Evolutionary conservation across 2,113 vertebrate species (phyloP).

Genomic region (Lutjanus erythropterus): DNA sequence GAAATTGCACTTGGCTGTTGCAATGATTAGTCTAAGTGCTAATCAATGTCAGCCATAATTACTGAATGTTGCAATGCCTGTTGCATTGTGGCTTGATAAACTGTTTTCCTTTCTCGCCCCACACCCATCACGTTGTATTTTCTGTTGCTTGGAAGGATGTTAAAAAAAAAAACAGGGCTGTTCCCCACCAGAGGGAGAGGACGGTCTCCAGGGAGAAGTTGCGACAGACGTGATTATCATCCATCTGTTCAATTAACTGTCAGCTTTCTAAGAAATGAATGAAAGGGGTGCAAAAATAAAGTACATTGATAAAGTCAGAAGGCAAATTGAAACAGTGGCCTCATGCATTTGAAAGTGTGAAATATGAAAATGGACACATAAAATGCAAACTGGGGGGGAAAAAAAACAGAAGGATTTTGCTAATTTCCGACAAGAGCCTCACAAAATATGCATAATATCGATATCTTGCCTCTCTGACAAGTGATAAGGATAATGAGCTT

Average conservation of each 20-base stretch:
- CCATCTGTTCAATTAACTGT: slow-evolving; percentile 81
- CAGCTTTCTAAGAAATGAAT: slow-evolving; percentile 68
- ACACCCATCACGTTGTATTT: slow-evolving; percentile 69
- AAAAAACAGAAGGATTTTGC: slow-evolving; percentile 53
- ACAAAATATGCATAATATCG: slow-evolving; percentile 78
- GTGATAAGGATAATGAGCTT: slow-evolving; percentile 83
- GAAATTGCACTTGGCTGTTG: slow-evolving; percentile 48
- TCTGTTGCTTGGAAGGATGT: slow-evolving; percentile 46
- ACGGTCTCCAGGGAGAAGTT: slow-evolving; percentile 56
- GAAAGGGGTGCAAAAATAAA: slow-evolving; percentile 52
- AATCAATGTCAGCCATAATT: slow-evolving; percentile 71
- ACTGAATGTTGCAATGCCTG: slow-evolving; percentile 57
- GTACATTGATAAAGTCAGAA: slow-evolving; percentile 46
- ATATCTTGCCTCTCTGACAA: slow-evolving; percentile 73
- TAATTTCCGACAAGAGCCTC: slow-evolving; percentile 69
- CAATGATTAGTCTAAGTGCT: slow-evolving; percentile 59
- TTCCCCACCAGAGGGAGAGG: slow-evolving; percentile 57
- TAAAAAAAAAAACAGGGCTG: slow-evolving; percentile 36
- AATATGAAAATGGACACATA: slow-evolving; percentile 63
- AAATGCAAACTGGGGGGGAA: slow-evolving; percentile 38
- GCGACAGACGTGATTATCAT: slow-evolving; percentile 75
- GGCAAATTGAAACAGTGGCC: slow-evolving; percentile 62
- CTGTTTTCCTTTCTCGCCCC: slow-evolving; percentile 44
- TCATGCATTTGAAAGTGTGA: slow-evolving; percentile 46
- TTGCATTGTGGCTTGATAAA: slow-evolving; percentile 58